Evolutionary conservation across 2,888 invertebrate genomes (phyloP).

Genomic region (Helleia helle): DNA sequence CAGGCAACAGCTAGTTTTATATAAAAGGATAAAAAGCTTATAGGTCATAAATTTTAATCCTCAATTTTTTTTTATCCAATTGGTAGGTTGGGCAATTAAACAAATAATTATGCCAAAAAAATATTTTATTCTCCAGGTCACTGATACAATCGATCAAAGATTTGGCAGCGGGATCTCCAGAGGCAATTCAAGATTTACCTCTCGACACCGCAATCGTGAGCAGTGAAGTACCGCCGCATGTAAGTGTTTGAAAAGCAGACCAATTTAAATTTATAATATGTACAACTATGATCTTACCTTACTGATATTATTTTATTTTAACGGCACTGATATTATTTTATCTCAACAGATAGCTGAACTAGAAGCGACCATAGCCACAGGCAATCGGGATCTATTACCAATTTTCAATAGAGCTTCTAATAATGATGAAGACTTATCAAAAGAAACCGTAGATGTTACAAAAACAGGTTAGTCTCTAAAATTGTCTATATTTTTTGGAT

Average conservation of each 20-base stretch:
- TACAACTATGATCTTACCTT: too few relatives aligned
- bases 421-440: slow-evolving; percentile 34
- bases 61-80: too few relatives aligned
- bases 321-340: slow-evolving; percentile 1
- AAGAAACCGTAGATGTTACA: slow-evolving; percentile 44
- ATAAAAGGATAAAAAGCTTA: too few relatives aligned
- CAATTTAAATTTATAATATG: not conserved
- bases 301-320: slow-evolving; percentile 8
- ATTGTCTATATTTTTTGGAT: too few relatives aligned
- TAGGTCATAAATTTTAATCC: too few relatives aligned
- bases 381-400: slow-evolving; percentile 79
- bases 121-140: slow-evolving; percentile 32
- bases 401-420: slow-evolving; percentile 62
- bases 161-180: slow-evolving; percentile 40
- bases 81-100: too few relatives aligned
- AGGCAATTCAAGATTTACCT: slow-evolving; percentile 52
- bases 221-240: slow-evolving; percentile 54
- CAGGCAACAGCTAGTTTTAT: too few relatives aligned
- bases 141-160: slow-evolving; percentile 56
- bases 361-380: slow-evolving; percentile 69
- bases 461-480: slow-evolving; percentile 49
- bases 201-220: slow-evolving; percentile 35
- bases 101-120: too few relatives aligned
- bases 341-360: slow-evolving; percentile 54
- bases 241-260: slow-evolving; percentile 27